These are phyloP conservation scores for Gila robusta DNA, from an alignment of 2,797 vertebrate species.

Conservation along the genomic window DNA sequence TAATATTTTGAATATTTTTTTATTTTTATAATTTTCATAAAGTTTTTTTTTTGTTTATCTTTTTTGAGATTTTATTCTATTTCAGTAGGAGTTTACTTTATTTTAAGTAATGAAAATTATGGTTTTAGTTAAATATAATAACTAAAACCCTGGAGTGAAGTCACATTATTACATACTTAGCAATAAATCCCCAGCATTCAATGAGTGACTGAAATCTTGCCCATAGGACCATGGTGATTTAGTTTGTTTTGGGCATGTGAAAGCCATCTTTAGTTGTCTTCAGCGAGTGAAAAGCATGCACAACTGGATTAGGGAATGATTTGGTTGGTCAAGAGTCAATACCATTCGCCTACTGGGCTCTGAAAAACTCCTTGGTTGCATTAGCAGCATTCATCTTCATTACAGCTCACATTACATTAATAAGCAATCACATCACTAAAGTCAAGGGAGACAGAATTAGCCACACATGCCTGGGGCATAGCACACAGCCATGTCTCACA, in stretches of 20 bases:
- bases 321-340: slow-evolving; percentile 28
- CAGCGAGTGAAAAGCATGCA: slow-evolving; percentile 15
- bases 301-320: slow-evolving; percentile 32
- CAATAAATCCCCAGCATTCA: slow-evolving; percentile 11
- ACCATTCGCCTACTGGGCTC: slow-evolving; percentile 2
- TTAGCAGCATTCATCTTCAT: slow-evolving; percentile 45
- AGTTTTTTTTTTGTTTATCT: too few relatives aligned
- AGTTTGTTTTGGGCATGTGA: slow-evolving; percentile 23
- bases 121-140: not conserved
- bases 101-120: not conserved
- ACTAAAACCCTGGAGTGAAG: not conserved
- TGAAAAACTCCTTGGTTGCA: slow-evolving; percentile 18
- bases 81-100: not conserved
- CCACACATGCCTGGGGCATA: slow-evolving; percentile 14
- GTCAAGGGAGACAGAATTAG: slow-evolving; percentile 46
- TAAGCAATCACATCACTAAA: slow-evolving; percentile 33
- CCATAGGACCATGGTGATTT: not conserved
- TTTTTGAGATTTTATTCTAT: too few relatives aligned
- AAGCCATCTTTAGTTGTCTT: slow-evolving; percentile 25
- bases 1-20: too few relatives aligned
- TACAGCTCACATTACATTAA: slow-evolving; percentile 42
- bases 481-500: slow-evolving; percentile 25
- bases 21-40: too few relatives aligned
- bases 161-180: not conserved
- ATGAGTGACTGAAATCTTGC: not conserved